These are phyloP conservation scores for Poeciliopsis turrubarensis DNA, from an alignment of 2,113 vertebrate species.

Conservation along the genomic window DNA sequence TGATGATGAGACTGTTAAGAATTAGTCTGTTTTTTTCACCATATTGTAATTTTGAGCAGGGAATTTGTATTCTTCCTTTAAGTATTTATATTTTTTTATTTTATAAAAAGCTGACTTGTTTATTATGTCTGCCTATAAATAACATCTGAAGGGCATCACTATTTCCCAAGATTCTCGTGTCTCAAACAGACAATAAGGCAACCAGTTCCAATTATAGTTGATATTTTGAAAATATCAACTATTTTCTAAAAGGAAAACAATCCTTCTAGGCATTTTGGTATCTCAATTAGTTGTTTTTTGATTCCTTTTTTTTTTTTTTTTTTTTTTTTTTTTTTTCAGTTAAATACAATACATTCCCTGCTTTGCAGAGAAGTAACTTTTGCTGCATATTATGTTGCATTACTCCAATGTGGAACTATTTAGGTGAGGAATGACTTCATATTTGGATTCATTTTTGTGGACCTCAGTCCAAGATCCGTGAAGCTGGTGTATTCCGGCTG, in stretches of 20 bases:
- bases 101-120: no score
- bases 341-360: background rate
- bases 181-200: background rate
- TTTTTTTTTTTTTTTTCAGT: conserved; percentile 10
- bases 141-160: no score
- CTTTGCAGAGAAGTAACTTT: conserved; percentile 8
- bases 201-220: background rate
- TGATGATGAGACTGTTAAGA: no score
- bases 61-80: no score
- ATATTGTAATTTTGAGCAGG: no score
- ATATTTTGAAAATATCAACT: background rate
- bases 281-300: background rate
- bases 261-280: no score
- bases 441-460: background rate
- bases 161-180: background rate
- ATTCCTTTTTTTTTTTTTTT: conserved; percentile 18
- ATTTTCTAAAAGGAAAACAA: background rate
- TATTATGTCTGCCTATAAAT: no score
- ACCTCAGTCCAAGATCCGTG: conserved; percentile 19
- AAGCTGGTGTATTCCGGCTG: conserved; percentile 48
- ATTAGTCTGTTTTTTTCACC: no score
- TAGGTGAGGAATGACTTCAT: conserved; percentile 20
- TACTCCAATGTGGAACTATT: conserved; percentile 21
- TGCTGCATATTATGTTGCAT: background rate
- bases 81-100: no score